Evolutionary conservation across 2,797 vertebrate species (phyloP).

Genomic region (Dendrocincla fuliginosa): DNA sequence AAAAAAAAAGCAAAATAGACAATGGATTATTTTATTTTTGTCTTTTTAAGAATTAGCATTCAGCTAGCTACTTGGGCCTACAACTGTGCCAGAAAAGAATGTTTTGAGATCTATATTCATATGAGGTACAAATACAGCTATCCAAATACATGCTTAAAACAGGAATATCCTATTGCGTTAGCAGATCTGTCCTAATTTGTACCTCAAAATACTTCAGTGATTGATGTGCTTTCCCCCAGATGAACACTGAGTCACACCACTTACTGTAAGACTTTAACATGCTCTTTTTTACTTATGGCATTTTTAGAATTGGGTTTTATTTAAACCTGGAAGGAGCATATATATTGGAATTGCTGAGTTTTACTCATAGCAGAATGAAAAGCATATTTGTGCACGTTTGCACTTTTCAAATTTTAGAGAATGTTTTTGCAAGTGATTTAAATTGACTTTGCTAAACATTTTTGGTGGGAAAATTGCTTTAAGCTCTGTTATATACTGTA

Average conservation of each 20-base stretch:
- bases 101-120: not conserved
- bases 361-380: conserved; percentile 17
- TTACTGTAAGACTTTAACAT: conserved; percentile 11
- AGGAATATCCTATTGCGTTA: not conserved
- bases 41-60: not conserved
- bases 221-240: not conserved
- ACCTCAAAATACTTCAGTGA: not conserved
- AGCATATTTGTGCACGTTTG: conserved; percentile 48
- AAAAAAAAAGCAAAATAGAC: too few relatives aligned
- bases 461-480: conserved; percentile 59
- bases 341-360: conserved; percentile 37
- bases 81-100: not conserved
- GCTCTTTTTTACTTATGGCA: not conserved
- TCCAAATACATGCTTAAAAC: not conserved
- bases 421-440: conserved; percentile 54
- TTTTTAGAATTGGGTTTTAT: not conserved
- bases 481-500: conserved; percentile 44
- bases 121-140: not conserved
- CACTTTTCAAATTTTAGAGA: conserved; percentile 57
- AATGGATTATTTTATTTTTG: not conserved
- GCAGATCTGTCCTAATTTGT: not conserved
- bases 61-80: not conserved
- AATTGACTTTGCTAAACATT: conserved; percentile 69
- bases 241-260: not conserved
- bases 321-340: not conserved